Evolutionary conservation across 2,888 invertebrate genomes (phyloP), one percentile per base, ranked within the genome.

Genomic region (Leptinotarsa haldemani): DNA sequence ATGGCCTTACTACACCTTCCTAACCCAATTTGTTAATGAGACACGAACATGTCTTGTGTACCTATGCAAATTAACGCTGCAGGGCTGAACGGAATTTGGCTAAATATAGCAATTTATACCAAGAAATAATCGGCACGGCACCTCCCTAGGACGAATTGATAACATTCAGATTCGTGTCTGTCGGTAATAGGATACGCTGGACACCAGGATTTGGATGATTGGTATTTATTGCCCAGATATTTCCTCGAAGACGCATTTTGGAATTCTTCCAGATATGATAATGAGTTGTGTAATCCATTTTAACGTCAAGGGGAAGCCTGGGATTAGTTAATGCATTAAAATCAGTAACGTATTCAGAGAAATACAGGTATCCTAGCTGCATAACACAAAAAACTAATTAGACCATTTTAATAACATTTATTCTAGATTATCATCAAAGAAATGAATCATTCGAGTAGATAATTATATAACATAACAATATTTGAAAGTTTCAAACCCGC

Each of bases 21-120:
- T 53, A 68, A 68, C 53, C 56, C 56, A 68, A 68, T 68, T 68
- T 68, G 68, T 68, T 68, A 56, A 68, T 68, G 68, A 68, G 58
- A 46, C 68, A 53, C 68, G 56, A 46, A 56, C 56, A 46, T 46
- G 56, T 22, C 68, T 68, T 68, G 47, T 68, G 58, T 68, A 68
- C 56, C 56, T 47, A 68, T 56, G 68, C 58, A 68, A 68, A 68
- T 68, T 68, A 25, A 20, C 56, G 68, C 68, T 22, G n/a, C 15
- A 18, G 56, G 68, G 68, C 68, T 61, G n/a, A 18, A 30, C 61
- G 61, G 61, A 22, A 61, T 61, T 25, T 18, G 13, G 61, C 18
- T 61, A 16, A 61, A 61, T 61, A 40, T 61, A 61, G 61, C 61
- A 61, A 40, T 61, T 61, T 61, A 61, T 61, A n/a, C n/a, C n/a